These are phyloP conservation scores for Myotis findleyi DNA, from an alignment of 2,797 vertebrate species.

Conservation along the genomic window DNA sequence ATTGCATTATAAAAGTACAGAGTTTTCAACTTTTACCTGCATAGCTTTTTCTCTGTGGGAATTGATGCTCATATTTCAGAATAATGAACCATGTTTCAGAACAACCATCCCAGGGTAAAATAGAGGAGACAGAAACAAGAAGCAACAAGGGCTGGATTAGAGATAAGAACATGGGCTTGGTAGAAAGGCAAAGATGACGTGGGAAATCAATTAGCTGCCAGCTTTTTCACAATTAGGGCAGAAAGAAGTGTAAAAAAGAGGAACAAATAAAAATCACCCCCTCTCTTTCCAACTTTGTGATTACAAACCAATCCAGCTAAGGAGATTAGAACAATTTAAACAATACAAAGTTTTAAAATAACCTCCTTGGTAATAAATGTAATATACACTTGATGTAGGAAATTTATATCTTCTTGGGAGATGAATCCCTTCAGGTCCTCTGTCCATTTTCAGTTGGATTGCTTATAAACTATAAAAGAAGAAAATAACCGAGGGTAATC, in stretches of 20 bases:
- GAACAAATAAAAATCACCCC: neutral
- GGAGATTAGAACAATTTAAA: neutral
- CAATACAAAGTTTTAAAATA: neutral
- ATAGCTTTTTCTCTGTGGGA: slow-evolving; percentile 40
- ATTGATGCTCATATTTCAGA: slow-evolving; percentile 46
- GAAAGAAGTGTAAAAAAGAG: neutral
- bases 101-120: neutral
- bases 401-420: neutral
- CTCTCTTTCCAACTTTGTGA: neutral
- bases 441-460: neutral
- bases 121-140: slow-evolving; percentile 37
- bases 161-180: neutral
- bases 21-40: slow-evolving; percentile 17
- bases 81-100: slow-evolving; percentile 38
- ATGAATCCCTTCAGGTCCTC: neutral
- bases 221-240: slow-evolving; percentile 1
- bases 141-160: neutral
- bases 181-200: slow-evolving; percentile 38
- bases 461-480: slow-evolving; percentile 35
- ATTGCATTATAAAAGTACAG: neutral
- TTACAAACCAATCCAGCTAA: neutral
- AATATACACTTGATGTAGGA: neutral
- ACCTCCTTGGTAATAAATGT: neutral
- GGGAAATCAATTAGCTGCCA: slow-evolving; percentile 41
- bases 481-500: neutral